Evolutionary conservation across 2,888 invertebrate genomes (phyloP), one percentile per base, ranked within the genome.

Genomic region (Willowsia nigromaculata): DNA sequence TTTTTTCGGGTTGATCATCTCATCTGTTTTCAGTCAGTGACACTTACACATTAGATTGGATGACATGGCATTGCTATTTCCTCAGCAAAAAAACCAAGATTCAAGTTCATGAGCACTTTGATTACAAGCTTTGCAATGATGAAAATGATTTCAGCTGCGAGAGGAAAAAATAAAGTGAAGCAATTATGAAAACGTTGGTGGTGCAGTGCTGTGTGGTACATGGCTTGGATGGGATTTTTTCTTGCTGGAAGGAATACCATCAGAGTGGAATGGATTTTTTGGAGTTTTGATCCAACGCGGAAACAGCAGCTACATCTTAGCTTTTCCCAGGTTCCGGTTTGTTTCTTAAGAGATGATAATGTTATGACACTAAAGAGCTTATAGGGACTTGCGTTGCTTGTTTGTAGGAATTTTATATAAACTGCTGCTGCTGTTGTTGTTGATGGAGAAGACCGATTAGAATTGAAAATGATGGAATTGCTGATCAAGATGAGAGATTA

Each of bases 381-480:
- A 40, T 40, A 5, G 7, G 40, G 7, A 40, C 37, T 37, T 9
- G 4, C 37, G 5, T 37, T 37, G 4, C 37, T 37, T 37, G 37
- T 37, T 37, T 9, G 37, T 37, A 4, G 37, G 7, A 3, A 13
- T n/a, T 11, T 50, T 50, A 50, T 22, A 13, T 9, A 50, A 11
- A 11, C 50, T n/a, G 50, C 50, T 37, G 30, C n/a, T 33, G 7
- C 15, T 68, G 13, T n/a, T 37, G 68, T 11, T 47, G 37, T 25
- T 53, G 65, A 82, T 65, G 84, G 74, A 33, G 40, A 59, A n/a
- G 59, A 65, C 15, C 84, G 84, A 84, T 84, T 84, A 84, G 74
- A 84, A 74, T 68, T 84, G 74, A 84, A 68, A 71, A 84, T 56
- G 84, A 74, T 71, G 56, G 68, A 59, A 81, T 76, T 50, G 76